Evolutionary conservation across 1,140 invertebrate genomes (phyloP).

Genomic region (Calliphora vicina): DNA sequence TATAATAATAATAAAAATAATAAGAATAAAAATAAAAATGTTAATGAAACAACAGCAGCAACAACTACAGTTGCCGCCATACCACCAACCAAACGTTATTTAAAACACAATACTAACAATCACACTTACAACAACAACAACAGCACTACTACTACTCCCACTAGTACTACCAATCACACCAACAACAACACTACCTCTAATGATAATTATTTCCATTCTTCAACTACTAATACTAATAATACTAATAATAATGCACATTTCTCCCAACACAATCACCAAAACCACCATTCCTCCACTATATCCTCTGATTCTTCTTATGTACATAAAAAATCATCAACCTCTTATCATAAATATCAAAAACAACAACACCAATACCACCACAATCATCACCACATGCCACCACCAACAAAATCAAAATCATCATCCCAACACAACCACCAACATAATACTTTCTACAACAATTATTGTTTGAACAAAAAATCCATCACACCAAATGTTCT

Average conservation of each 20-base stretch:
- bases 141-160: not conserved
- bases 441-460: conserved; percentile 41
- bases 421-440: conserved; percentile 27
- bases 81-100: conserved; percentile 46
- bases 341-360: conserved; percentile 34
- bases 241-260: conserved; percentile 26
- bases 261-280: conserved; percentile 41
- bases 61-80: not conserved
- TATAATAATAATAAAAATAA: not conserved
- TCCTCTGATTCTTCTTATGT: conserved; percentile 29
- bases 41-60: not conserved
- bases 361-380: conserved; percentile 47
- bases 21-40: not conserved
- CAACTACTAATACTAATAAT: not conserved
- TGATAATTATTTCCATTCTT: conserved; percentile 15
- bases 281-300: conserved; percentile 18
- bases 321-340: conserved; percentile 36
- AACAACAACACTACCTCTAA: conserved; percentile 41
- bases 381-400: conserved; percentile 39
- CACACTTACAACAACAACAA: not conserved
- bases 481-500: conserved; percentile 62
- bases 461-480: conserved; percentile 54
- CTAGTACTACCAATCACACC: not conserved
- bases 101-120: conserved; percentile 22
- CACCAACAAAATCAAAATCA: conserved; percentile 38